Conservation (phyloP, 2,797 vertebrate species). For the Gastrophryne carolinensis region DNA sequence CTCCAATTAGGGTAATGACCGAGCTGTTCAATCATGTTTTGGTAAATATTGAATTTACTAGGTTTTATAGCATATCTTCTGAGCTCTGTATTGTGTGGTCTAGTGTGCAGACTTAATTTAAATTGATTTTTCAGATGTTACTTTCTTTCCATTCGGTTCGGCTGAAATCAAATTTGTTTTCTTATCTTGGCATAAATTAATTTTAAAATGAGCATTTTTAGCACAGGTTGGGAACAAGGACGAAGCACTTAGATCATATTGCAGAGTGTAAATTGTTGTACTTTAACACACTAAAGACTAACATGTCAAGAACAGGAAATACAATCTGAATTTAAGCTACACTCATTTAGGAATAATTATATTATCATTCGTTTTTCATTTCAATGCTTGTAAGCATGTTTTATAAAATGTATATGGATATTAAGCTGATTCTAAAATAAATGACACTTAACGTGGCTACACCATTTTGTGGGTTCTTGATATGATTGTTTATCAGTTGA, state of each 20-base stretch:
- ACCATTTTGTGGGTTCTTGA: background rate
- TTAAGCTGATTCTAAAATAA: background rate
- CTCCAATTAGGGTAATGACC: conserved; percentile 30
- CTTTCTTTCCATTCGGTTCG: conserved; percentile 13
- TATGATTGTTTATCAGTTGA: too few species aligned
- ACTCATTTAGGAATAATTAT: too few species aligned
- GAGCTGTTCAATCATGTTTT: conserved; percentile 2
- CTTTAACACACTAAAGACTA: background rate
- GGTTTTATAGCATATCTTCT: conserved; percentile 13
- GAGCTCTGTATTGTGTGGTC: conserved; percentile 21
- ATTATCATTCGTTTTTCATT: too few species aligned
- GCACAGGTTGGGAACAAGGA: background rate
- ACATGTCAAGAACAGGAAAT: too few species aligned
- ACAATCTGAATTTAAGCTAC: background rate
- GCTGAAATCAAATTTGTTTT: conserved; percentile 23
- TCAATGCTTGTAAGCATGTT: background rate
- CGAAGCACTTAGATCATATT: conserved; percentile 1
- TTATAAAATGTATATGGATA: background rate
- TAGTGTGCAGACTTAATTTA: conserved; percentile 43
- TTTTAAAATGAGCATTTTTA: conserved; percentile 29
- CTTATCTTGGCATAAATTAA: conserved; percentile 13
- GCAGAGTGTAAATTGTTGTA: conserved; percentile 15
- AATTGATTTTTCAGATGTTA: conserved; percentile 36
- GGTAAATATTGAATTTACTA: conserved; percentile 22
- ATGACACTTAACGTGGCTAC: background rate